Conservation (phyloP, 2,888 invertebrate species). For the Oligia latruncula region DNA sequence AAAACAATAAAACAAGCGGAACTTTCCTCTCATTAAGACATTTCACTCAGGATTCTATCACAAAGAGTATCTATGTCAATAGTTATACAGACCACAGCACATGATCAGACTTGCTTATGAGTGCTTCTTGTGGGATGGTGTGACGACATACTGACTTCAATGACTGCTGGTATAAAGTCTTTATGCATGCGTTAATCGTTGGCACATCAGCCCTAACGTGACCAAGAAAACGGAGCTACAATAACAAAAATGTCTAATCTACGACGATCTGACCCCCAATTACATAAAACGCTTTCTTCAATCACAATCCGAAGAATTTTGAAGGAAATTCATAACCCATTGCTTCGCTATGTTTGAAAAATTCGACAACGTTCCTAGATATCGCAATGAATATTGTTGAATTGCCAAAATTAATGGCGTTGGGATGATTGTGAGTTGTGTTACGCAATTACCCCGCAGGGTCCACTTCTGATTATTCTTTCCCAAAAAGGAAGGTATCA, state of each 20-base stretch:
- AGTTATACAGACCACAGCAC: constrained; percentile 59
- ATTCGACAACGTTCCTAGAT: neutral
- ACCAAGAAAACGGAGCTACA: neutral
- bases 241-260: neutral
- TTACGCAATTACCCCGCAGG: too few species aligned
- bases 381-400: neutral
- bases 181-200: constrained; percentile 3
- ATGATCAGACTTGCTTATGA: constrained; percentile 54
- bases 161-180: constrained; percentile 41
- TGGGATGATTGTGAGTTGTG: too few species aligned
- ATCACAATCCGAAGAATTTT: neutral
- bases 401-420: neutral
- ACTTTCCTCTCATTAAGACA: constrained; percentile 64
- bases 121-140: constrained; percentile 47
- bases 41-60: constrained; percentile 62
- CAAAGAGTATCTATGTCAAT: constrained; percentile 61
- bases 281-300: neutral
- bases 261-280: neutral
- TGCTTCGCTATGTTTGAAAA: neutral
- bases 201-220: neutral
- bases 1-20: constrained; percentile 51
- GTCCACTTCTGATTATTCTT: too few species aligned
- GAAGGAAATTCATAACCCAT: neutral
- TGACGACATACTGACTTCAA: constrained; percentile 56
- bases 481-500: too few species aligned